Conservation (phyloP, 2,888 invertebrate genomes). For the Archaeoteleia sp. region DNA sequence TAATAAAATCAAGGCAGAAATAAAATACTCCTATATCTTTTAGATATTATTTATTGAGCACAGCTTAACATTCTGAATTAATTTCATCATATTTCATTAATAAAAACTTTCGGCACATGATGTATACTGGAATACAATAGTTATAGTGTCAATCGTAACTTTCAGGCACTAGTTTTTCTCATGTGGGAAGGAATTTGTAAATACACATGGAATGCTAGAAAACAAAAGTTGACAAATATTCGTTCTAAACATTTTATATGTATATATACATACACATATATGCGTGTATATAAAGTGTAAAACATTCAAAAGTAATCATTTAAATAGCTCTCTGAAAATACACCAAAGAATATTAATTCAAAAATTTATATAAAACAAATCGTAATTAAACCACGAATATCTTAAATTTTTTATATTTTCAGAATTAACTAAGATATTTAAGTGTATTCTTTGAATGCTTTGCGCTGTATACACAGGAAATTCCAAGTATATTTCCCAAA, state of each 20-base stretch:
- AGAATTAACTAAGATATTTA: no score
- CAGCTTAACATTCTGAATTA: conserved; percentile 47
- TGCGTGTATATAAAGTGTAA: conserved; percentile 12
- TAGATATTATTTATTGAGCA: conserved; percentile 51
- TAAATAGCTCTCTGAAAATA: no score
- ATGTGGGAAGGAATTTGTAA: conserved; percentile 42
- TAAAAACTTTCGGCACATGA: conserved; percentile 52
- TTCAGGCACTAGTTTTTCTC: conserved; percentile 54
- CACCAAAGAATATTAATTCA: no score
- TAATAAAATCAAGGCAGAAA: no score
- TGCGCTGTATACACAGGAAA: no score
- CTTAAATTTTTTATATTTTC: no score
- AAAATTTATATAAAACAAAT: no score
- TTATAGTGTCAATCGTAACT: conserved; percentile 45
- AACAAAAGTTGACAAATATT: conserved; percentile 12
- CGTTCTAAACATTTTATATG: conserved; percentile 1
- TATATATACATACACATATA: not conserved
- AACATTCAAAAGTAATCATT: no score
- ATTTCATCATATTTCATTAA: conserved; percentile 43
- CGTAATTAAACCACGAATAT: no score
- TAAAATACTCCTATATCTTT: conserved; percentile 8
- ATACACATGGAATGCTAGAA: conserved; percentile 45
- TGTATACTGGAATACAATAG: conserved; percentile 50
- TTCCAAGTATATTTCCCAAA: no score
- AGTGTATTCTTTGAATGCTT: no score